A percentile compares a stretch with the other conserved stretches of the same genome.
phyloP scores from a whole-genome alignment of 1,140 invertebrate species.

The Lycorma delicatula region DNA sequence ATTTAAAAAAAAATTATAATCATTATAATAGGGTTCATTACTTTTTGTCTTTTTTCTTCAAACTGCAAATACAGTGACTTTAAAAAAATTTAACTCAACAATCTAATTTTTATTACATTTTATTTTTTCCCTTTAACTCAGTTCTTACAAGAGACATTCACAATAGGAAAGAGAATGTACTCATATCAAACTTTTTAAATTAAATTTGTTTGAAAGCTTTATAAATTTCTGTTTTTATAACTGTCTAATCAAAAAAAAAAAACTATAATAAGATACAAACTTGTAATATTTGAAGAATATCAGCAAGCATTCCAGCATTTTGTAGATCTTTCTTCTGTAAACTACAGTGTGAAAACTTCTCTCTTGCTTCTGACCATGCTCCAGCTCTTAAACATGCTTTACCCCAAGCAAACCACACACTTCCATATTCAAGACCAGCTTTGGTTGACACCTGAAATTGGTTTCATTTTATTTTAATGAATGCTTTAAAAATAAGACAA shows the following conservation, averaged over 20 bases:
- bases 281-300: conserved; percentile 21
- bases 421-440: conserved; percentile 62
- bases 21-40: too few species aligned
- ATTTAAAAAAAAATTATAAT: too few species aligned
- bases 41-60: too few species aligned
- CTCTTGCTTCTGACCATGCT: conserved; percentile 59
- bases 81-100: too few species aligned
- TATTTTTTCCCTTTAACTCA: too few species aligned
- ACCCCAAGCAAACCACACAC: conserved; percentile 79
- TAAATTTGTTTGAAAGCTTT: too few species aligned
- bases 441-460: conserved; percentile 61
- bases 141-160: too few species aligned
- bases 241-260: neutral
- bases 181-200: too few species aligned
- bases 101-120: too few species aligned
- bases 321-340: conserved; percentile 18
- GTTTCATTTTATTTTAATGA: neutral
- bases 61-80: too few species aligned
- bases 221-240: neutral
- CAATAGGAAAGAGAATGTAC: too few species aligned
- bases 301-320: conserved; percentile 9
- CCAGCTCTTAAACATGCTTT: conserved; percentile 71
- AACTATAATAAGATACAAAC: neutral
- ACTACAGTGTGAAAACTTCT: conserved; percentile 49
- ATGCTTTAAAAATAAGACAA: neutral